Conservation (phyloP, 2,113 vertebrate species). For the Phyllopteryx taeniolatus region DNA sequence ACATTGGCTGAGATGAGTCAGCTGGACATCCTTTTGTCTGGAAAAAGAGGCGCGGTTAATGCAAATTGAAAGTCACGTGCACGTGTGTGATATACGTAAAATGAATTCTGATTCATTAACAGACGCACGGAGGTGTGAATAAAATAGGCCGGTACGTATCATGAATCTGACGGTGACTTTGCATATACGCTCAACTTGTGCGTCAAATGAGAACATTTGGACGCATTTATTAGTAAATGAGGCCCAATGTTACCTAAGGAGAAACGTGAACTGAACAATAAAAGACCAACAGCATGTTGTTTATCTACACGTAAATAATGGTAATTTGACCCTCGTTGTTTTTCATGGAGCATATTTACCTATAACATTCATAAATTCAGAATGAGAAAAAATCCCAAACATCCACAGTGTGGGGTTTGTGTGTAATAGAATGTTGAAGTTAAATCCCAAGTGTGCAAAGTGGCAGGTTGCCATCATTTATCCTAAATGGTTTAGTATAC, state of each 20-base stretch:
- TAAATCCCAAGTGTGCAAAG: constrained; percentile 38
- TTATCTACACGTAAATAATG: background rate
- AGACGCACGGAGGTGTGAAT: too few species aligned
- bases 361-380: too few species aligned
- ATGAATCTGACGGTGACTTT: too few species aligned
- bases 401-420: background rate
- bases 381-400: background rate
- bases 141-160: too few species aligned
- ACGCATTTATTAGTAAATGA: background rate
- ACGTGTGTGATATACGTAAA: too few species aligned
- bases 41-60: too few species aligned
- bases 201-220: too few species aligned
- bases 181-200: too few species aligned
- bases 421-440: constrained; percentile 12
- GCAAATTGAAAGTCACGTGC: too few species aligned
- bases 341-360: background rate
- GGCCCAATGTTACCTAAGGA: background rate
- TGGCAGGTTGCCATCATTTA: constrained; percentile 39
- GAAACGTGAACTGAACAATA: background rate
- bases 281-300: background rate
- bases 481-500: constrained; percentile 45
- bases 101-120: too few species aligned
- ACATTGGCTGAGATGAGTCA: too few species aligned
- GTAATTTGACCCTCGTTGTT: background rate
- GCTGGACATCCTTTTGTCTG: too few species aligned